Percentiles rank a stretch among this genome's conserved stretches.
phyloP scores from a whole-genome alignment of 2,888 invertebrate species.

The Troilus luridus region DNA sequence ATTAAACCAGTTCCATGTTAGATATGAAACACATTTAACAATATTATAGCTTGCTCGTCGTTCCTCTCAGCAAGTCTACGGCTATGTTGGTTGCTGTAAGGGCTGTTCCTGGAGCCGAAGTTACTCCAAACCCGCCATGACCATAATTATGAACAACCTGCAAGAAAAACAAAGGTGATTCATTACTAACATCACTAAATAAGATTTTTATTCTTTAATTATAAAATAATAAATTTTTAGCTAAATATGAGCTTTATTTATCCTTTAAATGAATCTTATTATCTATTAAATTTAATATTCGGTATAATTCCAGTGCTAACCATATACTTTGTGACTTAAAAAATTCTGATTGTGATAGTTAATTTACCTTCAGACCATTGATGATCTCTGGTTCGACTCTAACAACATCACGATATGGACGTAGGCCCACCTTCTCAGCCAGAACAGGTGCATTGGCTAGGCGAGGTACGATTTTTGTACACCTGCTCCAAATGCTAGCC shows the following conservation, averaged over 20 bases:
- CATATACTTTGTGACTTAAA: too few species aligned
- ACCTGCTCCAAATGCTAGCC: constrained; percentile 83
- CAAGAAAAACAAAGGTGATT: constrained; percentile 65
- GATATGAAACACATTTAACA: constrained; percentile 8
- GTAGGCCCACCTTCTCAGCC: constrained; percentile 81
- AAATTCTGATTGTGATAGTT: too few species aligned
- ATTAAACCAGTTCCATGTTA: background rate
- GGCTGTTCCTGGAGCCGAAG: constrained; percentile 90
- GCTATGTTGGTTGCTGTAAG: constrained; percentile 74
- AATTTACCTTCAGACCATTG: constrained; percentile 63
- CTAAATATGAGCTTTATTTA: too few species aligned
- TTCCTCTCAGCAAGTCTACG: constrained; percentile 32
- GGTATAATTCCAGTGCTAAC: too few species aligned
- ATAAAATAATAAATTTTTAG: too few species aligned
- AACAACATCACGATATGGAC: constrained; percentile 84
- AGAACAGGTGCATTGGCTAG: constrained; percentile 73
- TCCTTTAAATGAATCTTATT: too few species aligned
- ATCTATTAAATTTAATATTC: too few species aligned
- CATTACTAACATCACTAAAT: background rate
- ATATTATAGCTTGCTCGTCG: constrained; percentile 45
- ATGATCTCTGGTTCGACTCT: constrained; percentile 79
- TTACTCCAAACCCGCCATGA: constrained; percentile 94
- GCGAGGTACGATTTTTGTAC: constrained; percentile 82
- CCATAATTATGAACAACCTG: constrained; percentile 94
- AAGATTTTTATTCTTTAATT: too few species aligned